These are phyloP conservation scores for Drosophila kikkawai DNA, from an alignment of 1,140 invertebrate species.

Conservation along the genomic window DNA sequence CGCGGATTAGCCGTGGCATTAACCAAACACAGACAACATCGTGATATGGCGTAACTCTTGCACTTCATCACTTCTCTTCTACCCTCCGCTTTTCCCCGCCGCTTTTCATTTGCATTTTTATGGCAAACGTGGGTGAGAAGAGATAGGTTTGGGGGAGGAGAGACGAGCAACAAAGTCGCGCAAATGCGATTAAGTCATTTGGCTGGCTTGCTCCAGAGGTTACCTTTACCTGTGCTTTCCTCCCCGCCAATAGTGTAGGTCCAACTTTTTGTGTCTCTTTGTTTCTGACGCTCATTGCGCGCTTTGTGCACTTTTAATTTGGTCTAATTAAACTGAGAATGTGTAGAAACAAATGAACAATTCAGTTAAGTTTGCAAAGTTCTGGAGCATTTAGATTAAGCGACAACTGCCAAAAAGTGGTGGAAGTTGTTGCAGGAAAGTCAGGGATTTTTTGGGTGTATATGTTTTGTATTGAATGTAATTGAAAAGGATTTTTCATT, in stretches of 20 bases:
- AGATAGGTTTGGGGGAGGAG: background rate
- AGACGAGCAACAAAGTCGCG: slow-evolving; percentile 66
- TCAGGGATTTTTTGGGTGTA: background rate
- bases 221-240: slow-evolving; percentile 4
- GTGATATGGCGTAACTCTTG: slow-evolving; percentile 81
- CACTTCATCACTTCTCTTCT: slow-evolving; percentile 67
- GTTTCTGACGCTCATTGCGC: slow-evolving; percentile 46
- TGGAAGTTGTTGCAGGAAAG: background rate
- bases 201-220: slow-evolving; percentile 44
- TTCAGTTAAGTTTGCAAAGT: slow-evolving; percentile 24
- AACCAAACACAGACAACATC: slow-evolving; percentile 76
- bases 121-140: slow-evolving; percentile 37
- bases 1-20: slow-evolving; percentile 79
- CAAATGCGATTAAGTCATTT: slow-evolving; percentile 80
- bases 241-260: slow-evolving; percentile 5
- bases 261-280: slow-evolving; percentile 21
- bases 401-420: slow-evolving; percentile 6
- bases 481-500: background rate
- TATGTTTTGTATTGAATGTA: background rate
- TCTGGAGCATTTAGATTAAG: slow-evolving; percentile 39
- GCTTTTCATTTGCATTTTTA: slow-evolving; percentile 82
- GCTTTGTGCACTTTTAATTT: slow-evolving; percentile 71
- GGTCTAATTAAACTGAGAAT: slow-evolving; percentile 71
- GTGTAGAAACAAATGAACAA: slow-evolving; percentile 51
- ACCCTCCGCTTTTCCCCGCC: slow-evolving; percentile 16